Evolutionary conservation across 1,140 invertebrate genomes (phyloP).

Genomic region (Pristionchus pacificus): DNA sequence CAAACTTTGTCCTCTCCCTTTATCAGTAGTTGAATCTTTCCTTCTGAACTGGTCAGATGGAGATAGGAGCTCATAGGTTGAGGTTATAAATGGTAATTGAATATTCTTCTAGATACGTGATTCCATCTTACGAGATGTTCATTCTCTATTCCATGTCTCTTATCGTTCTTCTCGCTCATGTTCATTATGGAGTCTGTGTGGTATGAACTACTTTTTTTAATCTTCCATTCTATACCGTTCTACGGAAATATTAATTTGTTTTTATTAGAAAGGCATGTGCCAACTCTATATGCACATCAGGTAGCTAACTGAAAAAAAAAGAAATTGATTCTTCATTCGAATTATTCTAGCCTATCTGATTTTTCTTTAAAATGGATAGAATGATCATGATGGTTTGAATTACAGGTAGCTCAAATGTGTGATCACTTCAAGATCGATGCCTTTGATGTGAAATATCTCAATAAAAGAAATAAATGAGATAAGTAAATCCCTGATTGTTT

Average conservation of each 20-base stretch:
- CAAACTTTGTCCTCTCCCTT: too few species aligned
- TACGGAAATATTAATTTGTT: too few species aligned
- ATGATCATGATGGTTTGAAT: too few species aligned
- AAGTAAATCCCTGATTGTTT: too few species aligned
- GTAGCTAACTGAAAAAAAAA: slow-evolving; percentile 11
- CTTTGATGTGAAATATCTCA: slow-evolving; percentile 55
- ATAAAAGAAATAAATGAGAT: slow-evolving; percentile 13
- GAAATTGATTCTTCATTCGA: too few species aligned
- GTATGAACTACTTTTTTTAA: slow-evolving; percentile 28
- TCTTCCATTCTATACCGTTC: neutral
- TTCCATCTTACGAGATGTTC: slow-evolving; percentile 54
- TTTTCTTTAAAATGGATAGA: too few species aligned
- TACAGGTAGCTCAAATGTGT: slow-evolving; percentile 59
- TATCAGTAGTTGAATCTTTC: too few species aligned
- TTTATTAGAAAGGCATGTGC: too few species aligned
- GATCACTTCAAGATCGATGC: slow-evolving; percentile 60
- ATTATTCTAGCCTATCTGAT: too few species aligned
- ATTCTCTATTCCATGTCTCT: slow-evolving; percentile 57
- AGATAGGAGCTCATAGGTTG: too few species aligned
- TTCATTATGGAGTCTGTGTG: slow-evolving; percentile 62
- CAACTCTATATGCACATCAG: slow-evolving; percentile 11
- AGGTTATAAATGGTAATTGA: neutral
- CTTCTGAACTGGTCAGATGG: too few species aligned
- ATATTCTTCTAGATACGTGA: slow-evolving; percentile 16
- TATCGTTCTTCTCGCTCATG: slow-evolving; percentile 58